Percentiles rank a stretch among this genome's conserved stretches.
These are phyloP conservation scores for Sphaeridia pumilis DNA, from an alignment of 2,888 invertebrate genomes.

Conservation along the genomic window DNA sequence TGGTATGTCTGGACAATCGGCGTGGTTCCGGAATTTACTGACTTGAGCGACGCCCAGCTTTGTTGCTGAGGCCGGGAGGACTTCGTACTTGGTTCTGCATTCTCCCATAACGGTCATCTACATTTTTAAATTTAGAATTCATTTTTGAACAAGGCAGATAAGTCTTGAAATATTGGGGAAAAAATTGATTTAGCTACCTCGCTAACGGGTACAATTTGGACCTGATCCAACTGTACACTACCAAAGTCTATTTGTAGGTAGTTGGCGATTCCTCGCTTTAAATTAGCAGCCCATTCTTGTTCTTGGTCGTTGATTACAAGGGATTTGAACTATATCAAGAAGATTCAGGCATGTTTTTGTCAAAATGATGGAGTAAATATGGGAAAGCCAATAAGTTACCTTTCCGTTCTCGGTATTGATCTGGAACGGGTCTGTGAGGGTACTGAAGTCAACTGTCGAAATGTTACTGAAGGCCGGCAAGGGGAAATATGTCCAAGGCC, in stretches of 20 bases:
- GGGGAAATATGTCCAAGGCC: conserved; percentile 35
- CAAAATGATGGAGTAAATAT: background rate
- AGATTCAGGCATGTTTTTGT: no score
- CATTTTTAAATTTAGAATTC: background rate
- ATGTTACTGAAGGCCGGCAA: conserved; percentile 24
- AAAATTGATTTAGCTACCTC: no score
- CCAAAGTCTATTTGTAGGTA: conserved; percentile 31
- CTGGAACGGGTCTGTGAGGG: conserved; percentile 29
- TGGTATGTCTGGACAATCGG: conserved; percentile 33
- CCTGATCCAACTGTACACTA: conserved; percentile 17
- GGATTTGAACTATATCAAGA: conserved; percentile 33
- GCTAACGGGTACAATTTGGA: conserved; percentile 20
- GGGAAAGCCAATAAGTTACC: conserved; percentile 16
- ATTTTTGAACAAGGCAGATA: no score
- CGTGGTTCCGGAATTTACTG: conserved; percentile 34
- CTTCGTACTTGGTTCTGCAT: conserved; percentile 31
- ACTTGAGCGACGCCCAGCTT: conserved; percentile 20
- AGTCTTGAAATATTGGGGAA: no score
- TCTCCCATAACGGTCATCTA: conserved; percentile 33
- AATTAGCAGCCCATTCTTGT: conserved; percentile 35
- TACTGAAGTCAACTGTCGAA: conserved; percentile 19
- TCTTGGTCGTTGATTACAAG: conserved; percentile 35
- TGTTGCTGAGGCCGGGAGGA: conserved; percentile 24
- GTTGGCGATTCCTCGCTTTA: conserved; percentile 33
- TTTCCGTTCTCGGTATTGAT: conserved; percentile 29